Percentiles rank a stretch among this genome's conserved stretches.
These are phyloP conservation scores for Caenorhabditis tropicalis DNA, from an alignment of 1,140 invertebrate genomes.

Conservation along the genomic window DNA sequence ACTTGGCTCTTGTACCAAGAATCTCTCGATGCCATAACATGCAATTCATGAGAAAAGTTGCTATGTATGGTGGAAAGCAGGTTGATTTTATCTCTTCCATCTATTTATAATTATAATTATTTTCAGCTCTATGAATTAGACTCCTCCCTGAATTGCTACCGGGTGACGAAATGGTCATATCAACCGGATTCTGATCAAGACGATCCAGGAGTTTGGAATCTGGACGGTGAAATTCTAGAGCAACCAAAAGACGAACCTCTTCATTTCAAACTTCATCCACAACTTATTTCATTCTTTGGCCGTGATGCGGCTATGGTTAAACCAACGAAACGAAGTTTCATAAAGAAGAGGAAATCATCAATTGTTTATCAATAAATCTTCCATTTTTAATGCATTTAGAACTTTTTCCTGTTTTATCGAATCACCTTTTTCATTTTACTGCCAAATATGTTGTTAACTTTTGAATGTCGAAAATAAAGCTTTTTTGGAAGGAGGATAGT, in stretches of 20 bases:
- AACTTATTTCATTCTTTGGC: conserved; percentile 68
- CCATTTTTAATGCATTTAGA: not conserved
- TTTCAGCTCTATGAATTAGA: conserved; percentile 64
- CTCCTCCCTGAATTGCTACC: conserved; percentile 62
- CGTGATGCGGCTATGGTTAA: conserved; percentile 64
- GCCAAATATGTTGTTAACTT: not conserved
- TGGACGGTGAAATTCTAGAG: conserved; percentile 60
- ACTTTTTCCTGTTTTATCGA: not conserved
- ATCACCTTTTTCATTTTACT: not conserved
- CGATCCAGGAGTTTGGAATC: conserved; percentile 69
- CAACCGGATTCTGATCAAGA: conserved; percentile 61
- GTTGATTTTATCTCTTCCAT: conserved; percentile 39
- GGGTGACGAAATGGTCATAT: conserved; percentile 67
- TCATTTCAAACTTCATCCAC: conserved; percentile 64
- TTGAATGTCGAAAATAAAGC: not conserved
- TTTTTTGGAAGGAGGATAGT: too few relatives aligned
- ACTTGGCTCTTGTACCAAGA: conserved; percentile 67
- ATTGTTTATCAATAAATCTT: conserved; percentile 46
- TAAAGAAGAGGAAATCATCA: conserved; percentile 52
- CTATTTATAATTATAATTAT: not conserved
- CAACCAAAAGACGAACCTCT: conserved; percentile 50
- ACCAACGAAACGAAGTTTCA: conserved; percentile 60
- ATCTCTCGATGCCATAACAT: conserved; percentile 68
- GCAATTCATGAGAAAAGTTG: conserved; percentile 68
- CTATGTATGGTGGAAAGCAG: conserved; percentile 69